Evolutionary conservation across 1,140 invertebrate genomes (phyloP), one percentile per base, ranked within the genome.

Genomic region (Calycopis cecrops): DNA sequence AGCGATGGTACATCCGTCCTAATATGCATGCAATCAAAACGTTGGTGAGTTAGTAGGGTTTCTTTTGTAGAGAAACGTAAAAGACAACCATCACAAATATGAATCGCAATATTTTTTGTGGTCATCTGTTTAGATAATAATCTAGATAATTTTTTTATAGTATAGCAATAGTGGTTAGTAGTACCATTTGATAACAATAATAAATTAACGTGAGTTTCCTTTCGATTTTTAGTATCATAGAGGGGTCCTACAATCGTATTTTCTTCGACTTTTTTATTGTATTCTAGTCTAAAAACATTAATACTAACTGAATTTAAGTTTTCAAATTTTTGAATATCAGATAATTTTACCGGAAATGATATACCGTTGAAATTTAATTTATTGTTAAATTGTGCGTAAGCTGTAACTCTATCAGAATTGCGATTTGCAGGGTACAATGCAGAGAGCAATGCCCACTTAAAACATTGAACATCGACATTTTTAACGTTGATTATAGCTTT

Each of bases 281-380:
- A 66, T 57, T 76, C 59, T 40, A 72, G 55, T 33, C 62, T 62
- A 52, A 63, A 68, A 54, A 71, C 68, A 52, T 70, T 70, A 7
- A 70, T 65, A 57, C 65, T 69, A 9, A 85, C 60, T 64, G 72
- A 65, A 69, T 86, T 87, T 52, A 73, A 52, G 52, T 66, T 61
- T 85, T 77, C n/a, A n/a, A 55, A 86, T 68, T 73, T 76, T 49
- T 35, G 14, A 47, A 86, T 72, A 68, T 83, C 71, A 35, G 51
- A 59, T 53, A 86, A 59, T 64, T n/a, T 73, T 67, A 84, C 65
- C 8, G 79, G 81, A 60, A 87, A 86, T 16, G 63, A 51, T n/a
- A 87, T 51, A 51, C 64, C 66, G 42, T 62, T 48, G 65, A 80
- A 83, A 28, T 85, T 79, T 35, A 86, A 48, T 60, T 75, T 65